Percentiles rank a stretch among this genome's conserved stretches.
Evolutionary conservation across 2,888 invertebrate species (phyloP).

Genomic region (Listrodromus nycthemerus): DNA sequence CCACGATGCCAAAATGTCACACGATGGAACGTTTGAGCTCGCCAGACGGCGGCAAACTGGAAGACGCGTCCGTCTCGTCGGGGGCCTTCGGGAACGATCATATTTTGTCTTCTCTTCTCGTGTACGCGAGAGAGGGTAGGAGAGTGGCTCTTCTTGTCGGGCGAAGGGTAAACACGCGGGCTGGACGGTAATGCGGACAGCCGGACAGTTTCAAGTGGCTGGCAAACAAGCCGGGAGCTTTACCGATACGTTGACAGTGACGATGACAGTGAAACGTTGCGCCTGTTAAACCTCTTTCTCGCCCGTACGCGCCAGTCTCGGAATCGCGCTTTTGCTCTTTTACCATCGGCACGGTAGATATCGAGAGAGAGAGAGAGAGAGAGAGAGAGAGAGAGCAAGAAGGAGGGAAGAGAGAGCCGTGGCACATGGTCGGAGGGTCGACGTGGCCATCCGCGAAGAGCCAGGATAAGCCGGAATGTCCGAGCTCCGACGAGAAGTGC

Average conservation of each 20-base stretch:
- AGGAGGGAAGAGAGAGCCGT: conserved; percentile 17
- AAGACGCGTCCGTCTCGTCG: conserved; percentile 18
- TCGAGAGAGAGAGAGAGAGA: neutral
- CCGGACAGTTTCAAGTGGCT: conserved; percentile 72
- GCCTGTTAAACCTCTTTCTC: conserved; percentile 68
- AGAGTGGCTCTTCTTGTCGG: conserved; percentile 63
- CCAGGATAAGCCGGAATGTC: conserved; percentile 61
- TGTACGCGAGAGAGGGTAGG: conserved; percentile 32
- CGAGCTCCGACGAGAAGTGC: conserved; percentile 61
- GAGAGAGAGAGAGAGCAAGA: conserved; percentile 1
- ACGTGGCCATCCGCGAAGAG: conserved; percentile 55
- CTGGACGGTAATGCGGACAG: conserved; percentile 63
- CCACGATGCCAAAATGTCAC: conserved; percentile 36
- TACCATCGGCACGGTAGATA: conserved; percentile 31
- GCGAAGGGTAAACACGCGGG: conserved; percentile 52
- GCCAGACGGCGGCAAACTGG: conserved; percentile 34
- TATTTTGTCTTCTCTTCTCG: conserved; percentile 41
- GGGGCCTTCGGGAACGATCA: conserved; percentile 56
- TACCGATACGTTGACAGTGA: conserved; percentile 69
- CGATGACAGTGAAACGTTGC: conserved; percentile 65
- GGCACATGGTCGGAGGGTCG: conserved; percentile 47
- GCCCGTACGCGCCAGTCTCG: conserved; percentile 1
- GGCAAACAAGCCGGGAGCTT: conserved; percentile 72
- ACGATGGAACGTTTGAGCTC: neutral
- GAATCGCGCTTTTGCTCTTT: conserved; percentile 18